Evolutionary conservation across 2,797 vertebrate species (phyloP).

Genomic region (Erpetoichthys calabaricus): DNA sequence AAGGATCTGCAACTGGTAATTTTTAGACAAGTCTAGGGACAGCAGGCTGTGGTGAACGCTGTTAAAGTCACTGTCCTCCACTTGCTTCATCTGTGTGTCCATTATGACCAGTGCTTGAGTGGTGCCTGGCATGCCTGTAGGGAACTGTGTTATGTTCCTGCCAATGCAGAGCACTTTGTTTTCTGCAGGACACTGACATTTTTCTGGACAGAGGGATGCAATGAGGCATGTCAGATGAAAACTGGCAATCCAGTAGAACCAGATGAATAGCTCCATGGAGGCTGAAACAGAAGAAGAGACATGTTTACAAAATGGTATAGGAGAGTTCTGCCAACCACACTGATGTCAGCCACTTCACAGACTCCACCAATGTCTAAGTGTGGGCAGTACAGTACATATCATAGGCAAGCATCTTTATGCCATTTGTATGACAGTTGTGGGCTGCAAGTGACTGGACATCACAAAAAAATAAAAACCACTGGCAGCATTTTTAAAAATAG

Average conservation of each 20-base stretch:
- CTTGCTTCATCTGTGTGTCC: conserved; percentile 36
- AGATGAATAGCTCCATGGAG: conserved; percentile 30
- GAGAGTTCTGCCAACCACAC: no score
- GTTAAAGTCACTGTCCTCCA: conserved; percentile 30
- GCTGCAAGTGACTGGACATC: no score
- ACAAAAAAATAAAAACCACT: no score
- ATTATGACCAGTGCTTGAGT: conserved; percentile 53
- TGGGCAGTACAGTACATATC: no score
- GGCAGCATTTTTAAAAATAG: no score
- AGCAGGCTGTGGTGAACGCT: conserved; percentile 41
- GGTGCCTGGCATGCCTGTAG: conserved; percentile 37
- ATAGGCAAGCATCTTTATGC: no score
- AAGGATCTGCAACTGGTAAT: conserved; percentile 41
- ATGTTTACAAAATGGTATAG: no score
- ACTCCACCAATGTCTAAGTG: no score
- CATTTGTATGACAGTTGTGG: no score
- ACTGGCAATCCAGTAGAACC: conserved; percentile 31
- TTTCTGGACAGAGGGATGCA: conserved; percentile 35
- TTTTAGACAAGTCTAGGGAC: conserved; percentile 53
- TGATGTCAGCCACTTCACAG: no score
- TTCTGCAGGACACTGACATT: conserved; percentile 34
- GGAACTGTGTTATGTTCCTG: conserved; percentile 22
- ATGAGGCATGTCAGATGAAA: conserved; percentile 19
- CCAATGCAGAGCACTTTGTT: conserved; percentile 51
- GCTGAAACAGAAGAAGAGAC: conserved; percentile 22